Percentiles rank a stretch among this genome's conserved stretches.
These are phyloP conservation scores for Polyodon spathula DNA, from an alignment of 2,113 vertebrate genomes.

Conservation along the genomic window DNA sequence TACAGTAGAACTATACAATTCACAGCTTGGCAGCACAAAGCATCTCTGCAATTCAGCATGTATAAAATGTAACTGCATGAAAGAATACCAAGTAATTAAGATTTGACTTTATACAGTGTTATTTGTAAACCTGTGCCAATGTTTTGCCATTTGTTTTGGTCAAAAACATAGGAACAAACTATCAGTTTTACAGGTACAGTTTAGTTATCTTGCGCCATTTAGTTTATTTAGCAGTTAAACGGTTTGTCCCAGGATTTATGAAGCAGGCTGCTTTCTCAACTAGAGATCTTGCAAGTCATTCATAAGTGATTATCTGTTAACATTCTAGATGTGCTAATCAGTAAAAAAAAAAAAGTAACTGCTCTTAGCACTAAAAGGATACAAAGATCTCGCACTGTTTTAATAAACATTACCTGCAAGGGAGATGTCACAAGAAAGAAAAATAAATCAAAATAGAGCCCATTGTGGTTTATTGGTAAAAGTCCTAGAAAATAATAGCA, in stretches of 20 bases:
- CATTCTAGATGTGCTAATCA: background rate
- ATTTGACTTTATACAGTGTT: background rate
- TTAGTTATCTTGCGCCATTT: slow-evolving; percentile 28
- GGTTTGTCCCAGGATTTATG: background rate
- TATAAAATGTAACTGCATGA: slow-evolving; percentile 14
- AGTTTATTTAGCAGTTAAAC: slow-evolving; percentile 6
- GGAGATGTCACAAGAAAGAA: background rate
- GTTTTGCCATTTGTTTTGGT: slow-evolving; percentile 1
- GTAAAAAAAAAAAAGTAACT: background rate
- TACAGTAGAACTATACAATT: slow-evolving; percentile 63
- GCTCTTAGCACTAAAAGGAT: background rate
- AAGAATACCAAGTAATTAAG: slow-evolving; percentile 5
- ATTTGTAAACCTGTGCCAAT: background rate
- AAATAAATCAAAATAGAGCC: background rate
- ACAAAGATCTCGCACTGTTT: background rate
- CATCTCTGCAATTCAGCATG: slow-evolving; percentile 37
- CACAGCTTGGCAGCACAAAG: slow-evolving; percentile 63
- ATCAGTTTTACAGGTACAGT: background rate
- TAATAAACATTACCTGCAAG: background rate
- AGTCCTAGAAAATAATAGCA: slow-evolving; percentile 1
- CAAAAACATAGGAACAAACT: slow-evolving; percentile 16
- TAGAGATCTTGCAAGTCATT: background rate
- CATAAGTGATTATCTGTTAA: background rate
- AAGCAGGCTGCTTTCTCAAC: background rate
- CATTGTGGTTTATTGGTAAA: background rate